Evolutionary conservation across 1,140 invertebrate species (phyloP).

Genomic region (Drosophila orena): DNA sequence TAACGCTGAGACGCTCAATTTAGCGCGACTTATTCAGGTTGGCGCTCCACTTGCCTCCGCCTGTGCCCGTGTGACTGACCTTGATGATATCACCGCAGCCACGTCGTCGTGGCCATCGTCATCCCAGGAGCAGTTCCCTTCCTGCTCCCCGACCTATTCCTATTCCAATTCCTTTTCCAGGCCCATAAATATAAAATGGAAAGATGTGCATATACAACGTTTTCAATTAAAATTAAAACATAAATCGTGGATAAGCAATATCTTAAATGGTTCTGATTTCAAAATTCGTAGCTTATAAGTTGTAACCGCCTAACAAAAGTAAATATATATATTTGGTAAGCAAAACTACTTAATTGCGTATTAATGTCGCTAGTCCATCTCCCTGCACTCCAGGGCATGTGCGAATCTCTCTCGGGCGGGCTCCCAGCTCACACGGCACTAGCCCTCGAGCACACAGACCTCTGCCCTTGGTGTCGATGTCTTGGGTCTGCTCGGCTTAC

Average conservation of each 20-base stretch:
- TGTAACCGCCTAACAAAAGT: no score
- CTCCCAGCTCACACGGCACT: slow-evolving; percentile 34
- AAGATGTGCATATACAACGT: no score
- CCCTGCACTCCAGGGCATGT: slow-evolving; percentile 46
- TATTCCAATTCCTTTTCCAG: background rate
- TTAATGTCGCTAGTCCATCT: background rate
- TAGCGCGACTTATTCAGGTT: slow-evolving; percentile 72
- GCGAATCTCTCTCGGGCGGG: slow-evolving; percentile 49
- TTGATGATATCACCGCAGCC: slow-evolving; percentile 75
- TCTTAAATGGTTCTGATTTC: no score
- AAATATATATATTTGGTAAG: no score
- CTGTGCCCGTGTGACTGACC: slow-evolving; percentile 60
- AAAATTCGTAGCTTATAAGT: no score
- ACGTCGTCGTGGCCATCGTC: slow-evolving; percentile 30
- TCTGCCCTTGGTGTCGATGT: slow-evolving; percentile 52
- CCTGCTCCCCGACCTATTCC: background rate
- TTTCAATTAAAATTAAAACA: no score
- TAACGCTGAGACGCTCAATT: slow-evolving; percentile 81
- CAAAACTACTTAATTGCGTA: background rate
- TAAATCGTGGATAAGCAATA: no score
- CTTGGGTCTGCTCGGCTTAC: slow-evolving; percentile 56
- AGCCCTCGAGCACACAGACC: background rate
- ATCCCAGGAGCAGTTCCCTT: slow-evolving; percentile 6
- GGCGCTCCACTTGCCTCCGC: slow-evolving; percentile 49
- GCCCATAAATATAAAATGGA: no score